These are phyloP conservation scores for Chaitophorus viminalis DNA, from an alignment of 2,888 invertebrate genomes.

Conservation along the genomic window DNA sequence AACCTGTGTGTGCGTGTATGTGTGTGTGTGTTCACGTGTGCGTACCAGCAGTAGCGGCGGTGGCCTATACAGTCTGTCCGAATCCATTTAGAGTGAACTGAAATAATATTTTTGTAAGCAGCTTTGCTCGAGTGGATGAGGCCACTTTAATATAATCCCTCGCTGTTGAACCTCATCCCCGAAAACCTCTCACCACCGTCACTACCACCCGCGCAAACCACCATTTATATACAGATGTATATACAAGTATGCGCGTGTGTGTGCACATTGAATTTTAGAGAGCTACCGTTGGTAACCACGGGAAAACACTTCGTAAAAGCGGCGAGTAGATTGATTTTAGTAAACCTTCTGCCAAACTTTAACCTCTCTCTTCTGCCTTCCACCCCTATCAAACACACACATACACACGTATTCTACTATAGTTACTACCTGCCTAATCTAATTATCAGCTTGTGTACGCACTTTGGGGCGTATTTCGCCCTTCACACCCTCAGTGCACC, in stretches of 20 bases:
- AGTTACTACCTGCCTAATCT: slow-evolving; percentile 59
- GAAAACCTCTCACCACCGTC: slow-evolving; percentile 23
- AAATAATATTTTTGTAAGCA: slow-evolving; percentile 60
- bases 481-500: neutral
- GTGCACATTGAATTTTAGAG: slow-evolving; percentile 20
- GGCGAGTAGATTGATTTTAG: slow-evolving; percentile 60
- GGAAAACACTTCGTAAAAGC: slow-evolving; percentile 54
- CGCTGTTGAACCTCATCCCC: slow-evolving; percentile 27
- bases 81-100: slow-evolving; percentile 60
- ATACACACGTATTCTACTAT: neutral
- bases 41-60: neutral
- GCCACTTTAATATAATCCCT: slow-evolving; percentile 61
- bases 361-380: slow-evolving; percentile 19
- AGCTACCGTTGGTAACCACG: slow-evolving; percentile 21
- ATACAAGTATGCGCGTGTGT: neutral
- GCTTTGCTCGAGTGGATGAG: slow-evolving; percentile 55
- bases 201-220: slow-evolving; percentile 6
- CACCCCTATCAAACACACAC: neutral
- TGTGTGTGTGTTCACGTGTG: neutral
- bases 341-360: slow-evolving; percentile 62
- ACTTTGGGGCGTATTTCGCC: slow-evolving; percentile 38
- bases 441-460: slow-evolving; percentile 43
- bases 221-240: neutral
- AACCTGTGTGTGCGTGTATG: neutral
- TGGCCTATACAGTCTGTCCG: slow-evolving; percentile 1